Conservation (phyloP, 1,140 invertebrate species). For the Cotesia typhae region DNA sequence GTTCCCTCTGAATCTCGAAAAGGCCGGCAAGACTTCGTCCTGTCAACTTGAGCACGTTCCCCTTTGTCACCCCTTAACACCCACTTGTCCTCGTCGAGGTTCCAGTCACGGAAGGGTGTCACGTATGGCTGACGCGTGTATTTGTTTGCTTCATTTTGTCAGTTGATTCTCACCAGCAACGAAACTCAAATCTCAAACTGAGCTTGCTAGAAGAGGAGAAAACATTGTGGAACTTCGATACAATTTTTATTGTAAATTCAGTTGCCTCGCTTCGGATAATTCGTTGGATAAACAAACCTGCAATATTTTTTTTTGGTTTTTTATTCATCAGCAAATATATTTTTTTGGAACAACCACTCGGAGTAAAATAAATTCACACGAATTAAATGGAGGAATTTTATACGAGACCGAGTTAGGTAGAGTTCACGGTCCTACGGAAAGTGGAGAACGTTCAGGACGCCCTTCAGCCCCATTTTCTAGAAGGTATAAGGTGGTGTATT, state of each 20-base stretch:
- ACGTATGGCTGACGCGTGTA: constrained; percentile 56
- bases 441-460: no score
- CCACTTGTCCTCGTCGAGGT: constrained; percentile 38
- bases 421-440: no score
- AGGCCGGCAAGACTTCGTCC: constrained; percentile 58
- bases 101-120: constrained; percentile 54
- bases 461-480: neutral
- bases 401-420: no score
- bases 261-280: no score
- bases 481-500: constrained; percentile 58
- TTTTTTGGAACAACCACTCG: neutral
- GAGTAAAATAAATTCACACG: no score
- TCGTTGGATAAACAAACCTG: neutral
- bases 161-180: neutral
- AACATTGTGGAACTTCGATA: no score
- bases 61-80: constrained; percentile 54
- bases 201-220: no score
- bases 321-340: neutral
- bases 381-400: no score
- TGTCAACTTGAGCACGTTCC: constrained; percentile 66
- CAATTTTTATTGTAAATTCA: neutral
- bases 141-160: constrained; percentile 57
- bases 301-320: neutral
- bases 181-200: constrained; percentile 22
- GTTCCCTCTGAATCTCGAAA: constrained; percentile 56